Base-by-base conservation (phyloP, 2,113 vertebrate species). In the Odocoileus hemionus region DNA sequence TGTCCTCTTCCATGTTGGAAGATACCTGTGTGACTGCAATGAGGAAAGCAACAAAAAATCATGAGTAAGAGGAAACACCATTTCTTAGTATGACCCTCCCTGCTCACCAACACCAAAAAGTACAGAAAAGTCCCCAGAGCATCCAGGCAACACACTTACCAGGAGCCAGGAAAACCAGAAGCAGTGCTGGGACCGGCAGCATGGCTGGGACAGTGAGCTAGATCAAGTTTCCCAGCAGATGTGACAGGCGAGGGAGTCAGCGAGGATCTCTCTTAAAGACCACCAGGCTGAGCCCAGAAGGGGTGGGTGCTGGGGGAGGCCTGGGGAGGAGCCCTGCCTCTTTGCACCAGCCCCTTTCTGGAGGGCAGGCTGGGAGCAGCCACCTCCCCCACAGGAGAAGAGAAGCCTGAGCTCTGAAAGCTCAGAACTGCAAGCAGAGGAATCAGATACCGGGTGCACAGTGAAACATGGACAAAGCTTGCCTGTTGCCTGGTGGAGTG, bases 401-500 rank as follows among this genome's bases (percentile, higher is more conserved):
- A 14, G 25, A 9, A 67, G 23, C 25, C 25, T 47, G 76, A 30
- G 86, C 13, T 26, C 33, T 3, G 45, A 30, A 64, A 28, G n/a
- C 50, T 30, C n/a, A 14, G 64, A 89, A 21, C 13, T 55, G 54
- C 70, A 50, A 54, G 52, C 52, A 39, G 21, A 54, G 25, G 28
- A 15, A 28, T 26, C 47, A 26, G 25, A 30, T 43, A 11, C 10
- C 10, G 26, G n/a, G 6, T 15, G 23, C 14, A 45, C 14, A 16
- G 43, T 1, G 76, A 47, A 47, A 79, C 15, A 0, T 1, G 1
- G 15, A 43, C 26, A 5, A 10, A 61, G 7, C 30, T n/a, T 13
- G 61, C 30, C 28, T n/a, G 36, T 55, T 19, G 2, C 21, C 91
- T 43, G 3, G 11, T 2, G 50, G 14, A 74, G 39, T 0, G 36